These are phyloP conservation scores for Limnodromus scolopaceus DNA, from an alignment of 2,797 vertebrate species.

Conservation along the genomic window DNA sequence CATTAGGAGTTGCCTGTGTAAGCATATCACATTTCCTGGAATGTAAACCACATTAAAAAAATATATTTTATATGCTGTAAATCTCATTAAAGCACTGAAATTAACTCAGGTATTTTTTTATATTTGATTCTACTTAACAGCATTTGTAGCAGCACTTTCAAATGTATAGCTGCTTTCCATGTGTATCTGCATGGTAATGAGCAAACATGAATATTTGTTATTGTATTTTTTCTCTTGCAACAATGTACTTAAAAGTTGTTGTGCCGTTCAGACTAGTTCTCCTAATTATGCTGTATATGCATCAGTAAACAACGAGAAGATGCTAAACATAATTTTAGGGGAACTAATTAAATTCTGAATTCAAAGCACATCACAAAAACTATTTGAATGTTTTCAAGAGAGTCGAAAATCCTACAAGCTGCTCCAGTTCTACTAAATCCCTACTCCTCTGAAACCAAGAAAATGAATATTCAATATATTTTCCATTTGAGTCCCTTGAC, in stretches of 20 bases:
- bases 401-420: constrained; percentile 74
- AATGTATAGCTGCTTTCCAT: neutral
- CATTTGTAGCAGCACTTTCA: neutral
- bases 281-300: constrained; percentile 9
- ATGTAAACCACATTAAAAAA: neutral
- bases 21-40: constrained; percentile 26
- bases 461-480: constrained; percentile 85
- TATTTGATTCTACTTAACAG: neutral
- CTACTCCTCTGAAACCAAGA: constrained; percentile 76
- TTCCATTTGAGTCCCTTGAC: constrained; percentile 78
- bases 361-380: constrained; percentile 67
- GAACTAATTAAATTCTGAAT: constrained; percentile 74
- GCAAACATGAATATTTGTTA: neutral
- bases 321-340: constrained; percentile 65
- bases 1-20: neutral
- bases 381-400: constrained; percentile 72
- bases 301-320: constrained; percentile 61
- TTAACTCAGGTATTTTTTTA: neutral
- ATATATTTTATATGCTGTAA: neutral
- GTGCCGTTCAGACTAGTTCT: constrained; percentile 32
- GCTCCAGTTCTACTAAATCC: constrained; percentile 76
- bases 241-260: constrained; percentile 13
- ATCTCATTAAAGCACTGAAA: constrained; percentile 17
- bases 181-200: neutral
- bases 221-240: neutral